These are phyloP conservation scores for Dryococelus australis DNA, from an alignment of 2,888 invertebrate genomes.

Conservation along the genomic window DNA sequence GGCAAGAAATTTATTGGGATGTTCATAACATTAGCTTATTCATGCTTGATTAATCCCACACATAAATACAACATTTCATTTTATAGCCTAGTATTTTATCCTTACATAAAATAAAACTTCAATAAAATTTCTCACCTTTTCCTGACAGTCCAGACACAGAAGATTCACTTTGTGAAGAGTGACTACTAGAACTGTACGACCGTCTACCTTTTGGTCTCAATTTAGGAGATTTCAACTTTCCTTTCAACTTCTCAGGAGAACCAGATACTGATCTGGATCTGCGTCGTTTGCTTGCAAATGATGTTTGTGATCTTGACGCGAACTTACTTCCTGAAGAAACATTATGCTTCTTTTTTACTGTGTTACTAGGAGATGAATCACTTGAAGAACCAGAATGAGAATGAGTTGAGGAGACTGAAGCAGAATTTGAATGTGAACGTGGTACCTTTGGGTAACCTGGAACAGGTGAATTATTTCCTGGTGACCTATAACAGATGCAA, in stretches of 20 bases:
- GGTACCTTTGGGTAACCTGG: background rate
- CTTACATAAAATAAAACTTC: no score
- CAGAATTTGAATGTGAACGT: background rate
- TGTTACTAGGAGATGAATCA: conserved; percentile 34
- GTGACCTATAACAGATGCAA: background rate
- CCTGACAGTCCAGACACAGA: conserved; percentile 41
- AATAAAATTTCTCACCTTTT: conserved; percentile 31
- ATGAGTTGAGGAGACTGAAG: conserved; percentile 44
- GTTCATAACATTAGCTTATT: no score
- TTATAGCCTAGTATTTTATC: no score
- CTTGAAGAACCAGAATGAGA: conserved; percentile 53
- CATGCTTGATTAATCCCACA: no score
- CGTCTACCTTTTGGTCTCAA: conserved; percentile 48
- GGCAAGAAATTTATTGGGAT: no score
- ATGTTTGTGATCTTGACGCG: conserved; percentile 48
- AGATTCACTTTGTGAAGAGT: conserved; percentile 37
- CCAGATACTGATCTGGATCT: conserved; percentile 54
- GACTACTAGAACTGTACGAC: conserved; percentile 36
- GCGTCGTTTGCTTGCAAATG: background rate
- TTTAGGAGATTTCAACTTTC: conserved; percentile 41
- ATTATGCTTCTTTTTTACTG: background rate
- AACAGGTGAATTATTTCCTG: background rate
- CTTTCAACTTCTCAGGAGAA: conserved; percentile 50
- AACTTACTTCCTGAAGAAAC: background rate
- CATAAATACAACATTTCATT: no score